Evolutionary conservation across 2,113 vertebrate species (phyloP).

Genomic region (Neomonachus schauinslandi): DNA sequence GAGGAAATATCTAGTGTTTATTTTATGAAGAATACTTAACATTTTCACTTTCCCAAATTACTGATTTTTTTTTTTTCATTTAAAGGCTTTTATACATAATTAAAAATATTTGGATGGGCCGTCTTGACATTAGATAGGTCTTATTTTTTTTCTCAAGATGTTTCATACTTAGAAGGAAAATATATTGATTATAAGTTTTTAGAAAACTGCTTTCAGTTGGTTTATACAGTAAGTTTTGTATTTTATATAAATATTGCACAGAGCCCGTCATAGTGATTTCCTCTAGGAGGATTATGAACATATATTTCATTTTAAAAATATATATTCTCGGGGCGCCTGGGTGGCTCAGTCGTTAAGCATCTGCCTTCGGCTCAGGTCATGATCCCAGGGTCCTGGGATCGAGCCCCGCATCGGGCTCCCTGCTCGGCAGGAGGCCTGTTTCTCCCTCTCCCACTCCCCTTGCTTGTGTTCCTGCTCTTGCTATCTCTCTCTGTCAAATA

Average conservation of each 20-base stretch:
- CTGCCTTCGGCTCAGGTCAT: too few relatives aligned
- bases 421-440: too few relatives aligned
- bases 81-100: background rate
- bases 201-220: background rate
- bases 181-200: background rate
- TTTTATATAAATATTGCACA: background rate
- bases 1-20: background rate
- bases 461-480: too few relatives aligned
- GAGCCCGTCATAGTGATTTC: background rate
- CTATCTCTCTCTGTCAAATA: too few relatives aligned
- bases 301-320: constrained; percentile 3
- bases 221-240: constrained; percentile 27
- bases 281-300: background rate
- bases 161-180: background rate
- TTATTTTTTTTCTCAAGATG: background rate
- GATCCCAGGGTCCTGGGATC: too few relatives aligned
- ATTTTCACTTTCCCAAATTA: constrained; percentile 30
- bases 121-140: background rate
- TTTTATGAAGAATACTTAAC: background rate
- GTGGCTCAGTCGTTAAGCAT: too few relatives aligned
- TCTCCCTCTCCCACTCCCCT: too few relatives aligned
- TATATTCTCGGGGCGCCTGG: background rate
- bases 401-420: too few relatives aligned
- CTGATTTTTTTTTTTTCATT: background rate
- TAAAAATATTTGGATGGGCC: background rate